These are phyloP conservation scores for Exephanes ischioxanthus DNA, from an alignment of 2,888 invertebrate species.

Conservation along the genomic window DNA sequence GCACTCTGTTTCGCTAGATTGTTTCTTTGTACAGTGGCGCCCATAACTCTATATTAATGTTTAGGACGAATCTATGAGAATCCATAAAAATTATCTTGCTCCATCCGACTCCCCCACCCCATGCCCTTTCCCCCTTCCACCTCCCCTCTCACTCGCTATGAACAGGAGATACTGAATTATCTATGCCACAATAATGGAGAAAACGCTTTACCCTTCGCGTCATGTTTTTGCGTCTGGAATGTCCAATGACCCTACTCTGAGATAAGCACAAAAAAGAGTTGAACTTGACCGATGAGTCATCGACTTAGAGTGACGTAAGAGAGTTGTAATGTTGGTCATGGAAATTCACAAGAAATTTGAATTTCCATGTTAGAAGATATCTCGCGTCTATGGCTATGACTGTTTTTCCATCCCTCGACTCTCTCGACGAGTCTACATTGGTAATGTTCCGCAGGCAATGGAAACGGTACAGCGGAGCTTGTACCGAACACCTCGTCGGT, in stretches of 20 bases:
- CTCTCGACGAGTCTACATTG: not conserved
- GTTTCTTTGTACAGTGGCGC: not conserved
- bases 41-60: not conserved
- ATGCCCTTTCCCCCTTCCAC: too few relatives aligned
- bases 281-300: conserved; percentile 47
- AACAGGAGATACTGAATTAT: not conserved
- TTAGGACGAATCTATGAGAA: not conserved
- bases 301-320: conserved; percentile 36
- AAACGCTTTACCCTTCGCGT: not conserved
- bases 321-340: not conserved
- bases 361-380: not conserved
- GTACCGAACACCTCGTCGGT: not conserved
- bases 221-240: not conserved
- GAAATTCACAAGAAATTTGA: conserved; percentile 37
- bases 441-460: conserved; percentile 31
- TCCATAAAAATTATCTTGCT: not conserved
- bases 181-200: not conserved
- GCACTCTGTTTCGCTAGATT: not conserved
- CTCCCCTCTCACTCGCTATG: not conserved
- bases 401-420: too few relatives aligned
- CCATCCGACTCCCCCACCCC: not conserved
- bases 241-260: conserved; percentile 45
- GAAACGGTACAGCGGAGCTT: not conserved
- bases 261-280: conserved; percentile 46
- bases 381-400: not conserved